Base-by-base conservation (phyloP, 1,140 invertebrate genomes). In the Ephestia elutella region DNA sequence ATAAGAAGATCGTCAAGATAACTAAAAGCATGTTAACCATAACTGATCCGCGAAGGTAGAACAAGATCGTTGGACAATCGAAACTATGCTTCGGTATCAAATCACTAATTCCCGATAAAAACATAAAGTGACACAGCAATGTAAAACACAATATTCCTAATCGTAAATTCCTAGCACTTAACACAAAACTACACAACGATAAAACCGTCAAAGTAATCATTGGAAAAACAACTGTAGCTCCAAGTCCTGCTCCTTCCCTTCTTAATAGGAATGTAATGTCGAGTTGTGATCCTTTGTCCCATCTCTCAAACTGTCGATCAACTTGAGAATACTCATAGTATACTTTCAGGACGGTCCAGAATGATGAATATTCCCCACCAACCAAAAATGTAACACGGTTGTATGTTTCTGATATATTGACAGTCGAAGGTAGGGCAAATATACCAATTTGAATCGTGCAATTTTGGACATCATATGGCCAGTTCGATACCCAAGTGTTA, bases 21-120 rank as follows among this genome's bases (percentile, higher is more conserved):
- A 75, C 32, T 11, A 60, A 54, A 15, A 65, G 30, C 3, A 62
- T 38, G 0, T 73, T 77, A 0, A 77, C 44, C 49, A 69, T 17
- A 8, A 75, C 28, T 7, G 77, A 83, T 0, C 38, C 35, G 4
- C 58, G 62, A 5, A 73, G 59, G 32, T 70, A 80, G 0, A 63
- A 60, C 10, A 80, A 49, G 20, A 83, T 57, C 0, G 51, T 65
- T 5, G 78, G 78, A 0, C 66, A 51, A 19, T 73, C 66, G 2
- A 21, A 5, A n/a, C 65, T 64, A 13, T 73, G 49, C 19, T 57
- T 63, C 0, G 80, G 80, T 17, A 80, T 63, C 7, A 57, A 58
- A 8, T 50, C 21, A 18, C 55, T 67, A 2, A 81, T 59, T 15
- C 62, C 49, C 10, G 55, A 38, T 13, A 72, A 49, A 48, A 77